Conservation (phyloP, 2,888 invertebrate genomes). For the Sesamia inferens region DNA sequence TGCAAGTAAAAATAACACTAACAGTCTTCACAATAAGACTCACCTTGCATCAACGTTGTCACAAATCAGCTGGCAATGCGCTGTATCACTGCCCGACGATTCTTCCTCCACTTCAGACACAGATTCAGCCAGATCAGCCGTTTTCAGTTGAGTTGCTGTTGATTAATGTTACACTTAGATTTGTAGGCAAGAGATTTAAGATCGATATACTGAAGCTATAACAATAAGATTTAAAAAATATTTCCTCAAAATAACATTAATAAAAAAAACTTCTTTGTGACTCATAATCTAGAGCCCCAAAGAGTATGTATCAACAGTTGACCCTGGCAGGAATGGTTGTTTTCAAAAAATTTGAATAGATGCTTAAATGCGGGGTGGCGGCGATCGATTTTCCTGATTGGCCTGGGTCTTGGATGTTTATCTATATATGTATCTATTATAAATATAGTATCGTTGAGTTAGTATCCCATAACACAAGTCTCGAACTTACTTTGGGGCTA, state of each 20-base stretch:
- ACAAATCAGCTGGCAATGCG: slow-evolving; percentile 86
- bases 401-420: too few relatives aligned
- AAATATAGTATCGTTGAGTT: too few relatives aligned
- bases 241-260: too few relatives aligned
- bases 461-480: too few relatives aligned
- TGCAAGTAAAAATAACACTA: neutral
- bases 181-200: neutral
- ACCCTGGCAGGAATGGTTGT: too few relatives aligned
- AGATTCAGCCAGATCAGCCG: slow-evolving; percentile 89
- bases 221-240: neutral
- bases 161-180: slow-evolving; percentile 37
- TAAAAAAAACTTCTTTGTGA: too few relatives aligned
- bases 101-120: slow-evolving; percentile 91
- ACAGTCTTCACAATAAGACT: neutral
- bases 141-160: slow-evolving; percentile 84
- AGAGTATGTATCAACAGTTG: neutral
- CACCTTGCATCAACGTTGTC: slow-evolving; percentile 87
- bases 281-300: neutral
- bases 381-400: too few relatives aligned
- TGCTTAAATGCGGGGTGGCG: neutral
- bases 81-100: slow-evolving; percentile 90
- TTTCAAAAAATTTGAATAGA: too few relatives aligned
- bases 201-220: neutral
- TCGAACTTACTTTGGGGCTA: too few relatives aligned
- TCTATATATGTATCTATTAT: too few relatives aligned